Conservation (phyloP, 2,113 vertebrate genomes). For the Lathamus discolor region DNA sequence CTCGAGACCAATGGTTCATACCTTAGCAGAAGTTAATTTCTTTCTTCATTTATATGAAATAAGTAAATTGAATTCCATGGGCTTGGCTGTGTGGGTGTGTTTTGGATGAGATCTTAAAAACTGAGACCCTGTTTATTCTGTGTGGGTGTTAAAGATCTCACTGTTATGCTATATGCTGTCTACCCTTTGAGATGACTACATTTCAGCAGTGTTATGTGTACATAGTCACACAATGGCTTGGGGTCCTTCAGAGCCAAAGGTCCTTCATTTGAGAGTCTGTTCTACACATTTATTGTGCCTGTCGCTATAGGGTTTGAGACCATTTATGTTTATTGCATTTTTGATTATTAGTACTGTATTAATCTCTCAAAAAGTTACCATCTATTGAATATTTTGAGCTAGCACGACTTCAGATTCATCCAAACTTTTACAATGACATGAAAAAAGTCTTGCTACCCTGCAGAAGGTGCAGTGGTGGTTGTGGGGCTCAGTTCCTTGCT, state of each 20-base stretch:
- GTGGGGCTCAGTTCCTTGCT: background rate
- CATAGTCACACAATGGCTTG: background rate
- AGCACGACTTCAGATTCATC: background rate
- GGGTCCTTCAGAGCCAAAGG: background rate
- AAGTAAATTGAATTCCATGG: background rate
- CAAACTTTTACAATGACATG: background rate
- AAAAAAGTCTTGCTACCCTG: background rate
- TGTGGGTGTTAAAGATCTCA: slow-evolving; percentile 5
- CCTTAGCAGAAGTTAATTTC: background rate
- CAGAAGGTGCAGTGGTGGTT: background rate
- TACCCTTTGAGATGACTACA: background rate
- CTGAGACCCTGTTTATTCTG: slow-evolving; percentile 19
- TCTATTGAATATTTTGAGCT: background rate
- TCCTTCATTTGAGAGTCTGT: background rate
- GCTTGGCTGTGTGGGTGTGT: background rate
- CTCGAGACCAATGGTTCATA: rapidly evolving
- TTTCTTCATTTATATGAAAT: background rate
- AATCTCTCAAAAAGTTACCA: background rate
- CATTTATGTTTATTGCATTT: background rate
- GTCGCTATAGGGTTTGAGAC: rapidly evolving
- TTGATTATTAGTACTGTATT: background rate
- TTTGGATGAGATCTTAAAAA: slow-evolving; percentile 25
- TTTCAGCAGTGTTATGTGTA: background rate
- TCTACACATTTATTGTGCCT: background rate
- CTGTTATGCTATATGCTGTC: background rate